Percentiles rank a stretch among this genome's conserved stretches.
Conservation (phyloP, 2,888 invertebrate species). For the Zhengitettix transpicula region DNA sequence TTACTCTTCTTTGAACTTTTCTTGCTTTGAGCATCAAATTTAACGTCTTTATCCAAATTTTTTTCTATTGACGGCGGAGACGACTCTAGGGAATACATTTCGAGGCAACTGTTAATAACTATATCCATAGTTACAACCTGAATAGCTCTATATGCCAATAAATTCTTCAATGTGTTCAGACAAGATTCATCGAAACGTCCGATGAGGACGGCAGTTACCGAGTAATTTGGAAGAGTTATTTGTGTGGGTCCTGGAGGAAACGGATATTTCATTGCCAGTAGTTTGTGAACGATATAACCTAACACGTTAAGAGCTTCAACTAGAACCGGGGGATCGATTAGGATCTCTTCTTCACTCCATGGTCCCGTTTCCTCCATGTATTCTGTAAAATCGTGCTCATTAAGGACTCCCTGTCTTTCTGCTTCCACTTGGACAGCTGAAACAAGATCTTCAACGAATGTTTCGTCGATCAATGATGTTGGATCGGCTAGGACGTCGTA, state of each 20-base stretch:
- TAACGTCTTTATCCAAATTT: too few species aligned
- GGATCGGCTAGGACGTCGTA: constrained; percentile 31
- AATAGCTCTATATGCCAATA: too few species aligned
- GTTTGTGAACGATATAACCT: constrained; percentile 35
- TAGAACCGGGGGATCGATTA: constrained; percentile 18
- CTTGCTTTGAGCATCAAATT: too few species aligned
- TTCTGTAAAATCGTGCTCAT: constrained; percentile 36
- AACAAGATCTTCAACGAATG: constrained; percentile 24
- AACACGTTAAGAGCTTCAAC: constrained; percentile 29
- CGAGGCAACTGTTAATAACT: constrained; percentile 25
- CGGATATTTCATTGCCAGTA: constrained; percentile 33
- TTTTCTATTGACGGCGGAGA: too few species aligned
- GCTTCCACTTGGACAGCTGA: constrained; percentile 32
- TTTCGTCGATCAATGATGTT: constrained; percentile 25
- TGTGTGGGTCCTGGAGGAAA: constrained; percentile 24
- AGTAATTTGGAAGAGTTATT: constrained; percentile 26
- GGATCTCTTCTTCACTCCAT: constrained; percentile 33
- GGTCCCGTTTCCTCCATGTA: constrained; percentile 35
- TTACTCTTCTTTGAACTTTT: too few species aligned
- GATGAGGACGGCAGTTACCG: constrained; percentile 26
- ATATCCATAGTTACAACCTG: too few species aligned
- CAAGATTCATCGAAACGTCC: background rate
- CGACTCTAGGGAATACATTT: too few species aligned
- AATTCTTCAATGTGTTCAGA: too few species aligned
- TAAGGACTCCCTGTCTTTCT: constrained; percentile 34